Evolutionary conservation across 2,113 vertebrate species (phyloP), one percentile per base, ranked within the genome.

Genomic region (Junco hyemalis): DNA sequence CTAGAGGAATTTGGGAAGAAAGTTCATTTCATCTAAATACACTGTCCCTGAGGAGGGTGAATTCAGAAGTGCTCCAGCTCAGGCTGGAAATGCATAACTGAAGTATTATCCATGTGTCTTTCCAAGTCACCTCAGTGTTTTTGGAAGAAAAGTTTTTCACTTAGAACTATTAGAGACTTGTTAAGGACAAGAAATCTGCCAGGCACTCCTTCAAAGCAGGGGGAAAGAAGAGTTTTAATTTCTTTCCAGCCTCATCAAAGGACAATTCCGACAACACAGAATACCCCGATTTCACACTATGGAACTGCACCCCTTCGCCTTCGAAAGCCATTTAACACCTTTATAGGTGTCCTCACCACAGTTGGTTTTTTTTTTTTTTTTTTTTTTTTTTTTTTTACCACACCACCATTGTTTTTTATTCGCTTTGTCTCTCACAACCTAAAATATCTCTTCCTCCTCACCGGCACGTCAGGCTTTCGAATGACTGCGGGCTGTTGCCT

Each of bases 391-490:
- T 51, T 35, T 16, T 24, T 7, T 3, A 17, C 44, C 23, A 36
- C 51, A 15, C 31, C 20, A 15, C 31, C 20, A 69, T 21, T 73
- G n/a, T 76, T 95, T 86, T 48, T 86, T 48, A 71, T 70, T 88
- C 31, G 3, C 45, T 78, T 4, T 22, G 10, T 87, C 57, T 91
- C 78, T 71, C 95, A 69, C 57, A 44, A 65, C 63, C 40, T 87
- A 87, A 93, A 94, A 87, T 31, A 77, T 35, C 70, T 71, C 19
- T 57, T 74, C 78, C 66, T 91, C 94, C 82, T 92, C 54, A 18
- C 29, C 66, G 68, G 74, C 85, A 73, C 59, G 57, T 80, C 86
- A 76, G 63, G 77, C 61, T 91, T 66, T 50, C 57, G 54, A 70
- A 85, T 47, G 59, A 59, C 89, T 51, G 61, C 6, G 3, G 59